Evolutionary conservation across 1,140 invertebrate species (phyloP), one percentile per base, ranked within the genome.

Genomic region (Gonioctena quinquepunctata): DNA sequence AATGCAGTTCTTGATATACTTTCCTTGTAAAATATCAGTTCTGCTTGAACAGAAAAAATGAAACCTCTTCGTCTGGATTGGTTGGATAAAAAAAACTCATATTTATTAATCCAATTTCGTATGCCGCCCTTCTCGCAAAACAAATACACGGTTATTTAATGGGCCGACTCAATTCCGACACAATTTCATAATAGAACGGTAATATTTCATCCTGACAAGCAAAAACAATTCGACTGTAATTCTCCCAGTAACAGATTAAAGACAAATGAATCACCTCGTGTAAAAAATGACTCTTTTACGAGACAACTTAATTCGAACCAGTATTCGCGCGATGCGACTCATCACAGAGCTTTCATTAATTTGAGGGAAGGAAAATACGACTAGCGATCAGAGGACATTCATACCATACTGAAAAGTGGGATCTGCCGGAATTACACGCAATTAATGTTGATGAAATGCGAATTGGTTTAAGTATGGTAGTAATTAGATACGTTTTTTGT

Each of bases 301-400:
- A 62, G 60, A 62, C 60, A 62, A 62, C 60, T 62, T 62, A 62
- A 62, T 62, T 62, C 60, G 26, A 62, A 62, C 27, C 26, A 62
- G 25, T 42, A 62, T 62, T 62, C 42, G 60, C 33, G 27, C 19
- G 60, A 5, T 23, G 22, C 16, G 57, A 22, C 25, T 18, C 33
- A 27, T 62, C 33, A 13, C 33, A 6, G 60, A 48, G 23, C 42
- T 62, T 62, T 62, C 60, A 62, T 62, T 62, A 62, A 23, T 21
- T 11, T 19, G 21, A 33, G 27, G 28, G 26, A 28, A 62, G 42
- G 33, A 22, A 62, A 33, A 62, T 48, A 62, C 60, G 33, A 22
- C 26, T 6, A 48, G 33, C 13, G 18, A 62, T 62, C 19, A 21
- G 52, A 21, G 22, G 13, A 54, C 19, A 54, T 18, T 23, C 33